Evolutionary conservation across 2,113 vertebrate genomes (phyloP).

Genomic region (Arenaria interpres): DNA sequence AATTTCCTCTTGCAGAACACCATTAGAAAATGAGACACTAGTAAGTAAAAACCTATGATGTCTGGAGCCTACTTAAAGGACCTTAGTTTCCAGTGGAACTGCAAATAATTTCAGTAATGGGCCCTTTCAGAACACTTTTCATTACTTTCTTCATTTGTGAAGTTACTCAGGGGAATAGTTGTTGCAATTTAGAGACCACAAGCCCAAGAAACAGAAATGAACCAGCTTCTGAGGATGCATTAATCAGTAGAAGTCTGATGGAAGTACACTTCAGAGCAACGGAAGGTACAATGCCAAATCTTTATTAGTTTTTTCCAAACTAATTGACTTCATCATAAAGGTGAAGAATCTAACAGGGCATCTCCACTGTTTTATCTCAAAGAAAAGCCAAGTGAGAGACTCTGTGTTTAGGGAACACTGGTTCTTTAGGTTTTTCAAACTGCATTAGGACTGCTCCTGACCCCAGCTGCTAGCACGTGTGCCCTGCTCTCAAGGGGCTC

Average conservation of each 20-base stretch:
- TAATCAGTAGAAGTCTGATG: conserved; percentile 20
- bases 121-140: conserved; percentile 10
- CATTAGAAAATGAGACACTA: not conserved
- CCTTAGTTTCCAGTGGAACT: conserved; percentile 1
- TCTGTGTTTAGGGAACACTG: not conserved
- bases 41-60: not conserved
- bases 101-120: conserved; percentile 47
- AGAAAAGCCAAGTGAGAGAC: not conserved
- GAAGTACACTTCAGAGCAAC: not conserved
- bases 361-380: not conserved
- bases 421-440: not conserved
- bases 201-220: conserved; percentile 29
- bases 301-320: conserved; percentile 2
- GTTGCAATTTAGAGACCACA: not conserved
- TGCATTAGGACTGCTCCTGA: not conserved
- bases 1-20: conserved; percentile 21
- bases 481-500: not conserved
- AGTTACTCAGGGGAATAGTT: conserved; percentile 6
- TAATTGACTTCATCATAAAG: not conserved
- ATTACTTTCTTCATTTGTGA: conserved; percentile 43
- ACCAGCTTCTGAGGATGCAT: conserved; percentile 9
- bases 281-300: not conserved
- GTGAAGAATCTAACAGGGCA: not conserved
- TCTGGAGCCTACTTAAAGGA: conserved; percentile 26
- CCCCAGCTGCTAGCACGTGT: not conserved